Conservation (phyloP, 2,113 vertebrate genomes). For the Taxidea taxus region DNA sequence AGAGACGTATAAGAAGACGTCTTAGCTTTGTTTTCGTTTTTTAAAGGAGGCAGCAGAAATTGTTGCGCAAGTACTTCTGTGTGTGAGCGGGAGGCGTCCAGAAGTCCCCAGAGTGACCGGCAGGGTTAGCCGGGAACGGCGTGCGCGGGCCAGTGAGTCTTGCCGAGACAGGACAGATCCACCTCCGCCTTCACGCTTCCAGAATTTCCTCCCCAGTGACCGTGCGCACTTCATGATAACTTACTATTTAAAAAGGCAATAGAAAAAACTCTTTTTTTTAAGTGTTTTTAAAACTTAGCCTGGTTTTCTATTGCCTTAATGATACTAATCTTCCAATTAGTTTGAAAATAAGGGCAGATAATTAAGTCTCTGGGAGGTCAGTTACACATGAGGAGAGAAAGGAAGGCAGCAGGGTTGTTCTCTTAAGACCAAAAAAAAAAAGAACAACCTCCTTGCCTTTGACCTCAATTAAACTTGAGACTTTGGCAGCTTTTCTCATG, state of each 20-base stretch:
- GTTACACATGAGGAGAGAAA: accelerated
- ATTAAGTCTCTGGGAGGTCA: background rate
- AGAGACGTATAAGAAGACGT: background rate
- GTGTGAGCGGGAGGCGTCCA: background rate
- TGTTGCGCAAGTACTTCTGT: accelerated
- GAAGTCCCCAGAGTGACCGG: accelerated
- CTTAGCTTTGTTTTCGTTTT: background rate
- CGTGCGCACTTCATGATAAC: background rate
- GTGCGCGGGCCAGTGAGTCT: background rate
- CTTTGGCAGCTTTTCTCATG: background rate
- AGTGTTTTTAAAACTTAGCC: background rate
- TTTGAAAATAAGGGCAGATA: background rate
- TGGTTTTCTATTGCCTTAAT: background rate
- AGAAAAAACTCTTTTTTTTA: background rate
- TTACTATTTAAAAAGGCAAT: background rate
- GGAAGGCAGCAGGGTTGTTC: accelerated
- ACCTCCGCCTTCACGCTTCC: background rate
- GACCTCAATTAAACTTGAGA: background rate
- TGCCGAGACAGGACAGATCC: accelerated
- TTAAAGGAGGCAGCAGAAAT: background rate
- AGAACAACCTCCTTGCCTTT: background rate
- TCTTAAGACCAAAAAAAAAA: background rate
- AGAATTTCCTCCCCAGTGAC: background rate
- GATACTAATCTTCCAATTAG: background rate
- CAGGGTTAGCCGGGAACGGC: accelerated